These are phyloP conservation scores for Aproaerema taeniolella DNA, from an alignment of 2,888 invertebrate genomes.

Conservation along the genomic window DNA sequence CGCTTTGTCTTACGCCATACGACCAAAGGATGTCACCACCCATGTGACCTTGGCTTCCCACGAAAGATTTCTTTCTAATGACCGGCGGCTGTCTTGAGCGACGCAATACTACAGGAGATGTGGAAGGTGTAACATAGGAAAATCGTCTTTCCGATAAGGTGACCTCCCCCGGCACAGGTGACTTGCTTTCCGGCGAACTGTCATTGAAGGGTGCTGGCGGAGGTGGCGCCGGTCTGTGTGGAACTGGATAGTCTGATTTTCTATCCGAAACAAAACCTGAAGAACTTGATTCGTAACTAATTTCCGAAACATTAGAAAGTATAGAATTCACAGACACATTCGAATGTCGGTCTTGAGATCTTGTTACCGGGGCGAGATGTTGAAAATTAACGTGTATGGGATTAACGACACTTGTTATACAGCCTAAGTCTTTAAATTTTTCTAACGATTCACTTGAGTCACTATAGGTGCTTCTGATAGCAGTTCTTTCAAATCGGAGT, in stretches of 20 bases:
- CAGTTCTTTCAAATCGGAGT: conserved; percentile 59
- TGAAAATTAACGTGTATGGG: conserved; percentile 59
- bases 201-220: conserved; percentile 61
- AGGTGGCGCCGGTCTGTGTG: conserved; percentile 67
- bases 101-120: conserved; percentile 53
- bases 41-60: conserved; percentile 39
- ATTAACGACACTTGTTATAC: conserved; percentile 60
- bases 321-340: conserved; percentile 71
- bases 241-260: conserved; percentile 50
- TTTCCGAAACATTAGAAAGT: conserved; percentile 65
- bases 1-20: conserved; percentile 66
- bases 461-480: conserved; percentile 38
- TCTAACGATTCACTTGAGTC: conserved; percentile 57
- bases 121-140: conserved; percentile 54
- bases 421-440: conserved; percentile 54
- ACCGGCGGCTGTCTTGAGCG: conserved; percentile 66
- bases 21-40: conserved; percentile 64
- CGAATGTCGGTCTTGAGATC: conserved; percentile 62
- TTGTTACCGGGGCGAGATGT: conserved; percentile 52
- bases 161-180: conserved; percentile 37
- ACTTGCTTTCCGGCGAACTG: conserved; percentile 44
- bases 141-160: conserved; percentile 41
- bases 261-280: conserved; percentile 68
- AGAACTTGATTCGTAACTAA: conserved; percentile 68
- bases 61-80: conserved; percentile 60